Evolutionary conservation across 1,140 invertebrate species (phyloP).

Genomic region (Hirudo medicinalis): DNA sequence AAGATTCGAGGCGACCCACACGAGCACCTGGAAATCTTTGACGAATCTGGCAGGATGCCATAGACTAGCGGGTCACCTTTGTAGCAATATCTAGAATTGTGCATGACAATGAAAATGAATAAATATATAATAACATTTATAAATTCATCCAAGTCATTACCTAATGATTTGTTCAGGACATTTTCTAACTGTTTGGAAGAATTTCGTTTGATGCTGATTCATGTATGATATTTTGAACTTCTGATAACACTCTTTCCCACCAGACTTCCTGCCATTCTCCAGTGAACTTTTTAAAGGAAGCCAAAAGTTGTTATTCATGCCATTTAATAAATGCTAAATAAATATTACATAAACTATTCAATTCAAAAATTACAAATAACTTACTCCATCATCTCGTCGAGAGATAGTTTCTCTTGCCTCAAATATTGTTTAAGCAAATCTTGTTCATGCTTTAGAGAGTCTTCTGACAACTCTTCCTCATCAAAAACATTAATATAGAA

Average conservation of each 20-base stretch:
- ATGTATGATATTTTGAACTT: neutral
- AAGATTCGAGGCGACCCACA: neutral
- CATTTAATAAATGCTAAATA: no score
- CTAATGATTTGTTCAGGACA: slow-evolving; percentile 8
- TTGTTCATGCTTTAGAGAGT: no score
- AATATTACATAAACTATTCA: no score
- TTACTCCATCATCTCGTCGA: no score
- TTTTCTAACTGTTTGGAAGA: neutral
- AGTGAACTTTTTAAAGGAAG: no score
- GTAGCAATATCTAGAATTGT: neutral
- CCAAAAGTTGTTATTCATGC: no score
- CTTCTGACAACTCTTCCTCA: no score
- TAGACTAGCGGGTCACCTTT: neutral
- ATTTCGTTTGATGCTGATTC: neutral
- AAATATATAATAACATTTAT: neutral
- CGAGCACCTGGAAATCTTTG: neutral
- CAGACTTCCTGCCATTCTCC: neutral
- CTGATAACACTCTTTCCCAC: neutral
- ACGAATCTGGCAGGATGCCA: neutral
- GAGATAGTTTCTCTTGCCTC: no score
- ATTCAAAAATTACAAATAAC: no score
- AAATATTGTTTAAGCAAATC: no score
- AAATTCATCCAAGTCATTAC: neutral
- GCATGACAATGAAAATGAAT: no score
- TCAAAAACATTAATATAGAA: no score